phyloP scores from a whole-genome alignment of 2,113 vertebrate species.

The Motacilla alba region DNA sequence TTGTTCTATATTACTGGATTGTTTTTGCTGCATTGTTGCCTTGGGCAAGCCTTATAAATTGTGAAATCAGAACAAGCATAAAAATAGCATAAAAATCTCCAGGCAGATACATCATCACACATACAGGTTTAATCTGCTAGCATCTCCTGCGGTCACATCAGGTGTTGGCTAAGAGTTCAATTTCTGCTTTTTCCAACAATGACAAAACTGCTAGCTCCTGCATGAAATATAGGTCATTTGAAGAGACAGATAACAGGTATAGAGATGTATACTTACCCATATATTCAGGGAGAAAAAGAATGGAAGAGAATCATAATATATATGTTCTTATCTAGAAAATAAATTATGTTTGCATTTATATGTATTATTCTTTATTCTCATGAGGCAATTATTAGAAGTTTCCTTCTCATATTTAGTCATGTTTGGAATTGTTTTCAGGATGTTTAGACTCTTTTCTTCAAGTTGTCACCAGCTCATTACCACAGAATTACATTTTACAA shows the following conservation, averaged over 20 bases:
- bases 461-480: slow-evolving; percentile 74
- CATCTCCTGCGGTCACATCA: slow-evolving; percentile 5
- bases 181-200: slow-evolving; percentile 22
- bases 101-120: background rate
- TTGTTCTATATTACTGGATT: background rate
- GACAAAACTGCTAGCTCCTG: background rate
- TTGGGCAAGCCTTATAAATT: background rate
- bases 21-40: background rate
- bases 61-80: background rate
- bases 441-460: slow-evolving; percentile 69
- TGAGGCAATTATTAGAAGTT: slow-evolving; percentile 33
- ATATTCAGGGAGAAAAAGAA: background rate
- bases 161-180: slow-evolving; percentile 1
- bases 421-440: slow-evolving; percentile 68
- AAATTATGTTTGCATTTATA: background rate
- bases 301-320: background rate
- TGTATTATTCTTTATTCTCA: background rate
- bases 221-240: slow-evolving; percentile 22
- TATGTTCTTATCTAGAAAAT: background rate
- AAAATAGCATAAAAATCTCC: background rate
- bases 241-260: background rate
- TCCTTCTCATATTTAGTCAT: slow-evolving; percentile 49
- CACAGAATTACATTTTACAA: slow-evolving; percentile 73
- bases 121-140: background rate
- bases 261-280: background rate